A percentile compares a stretch with the other conserved stretches of the same genome.
Conservation (phyloP, 2,888 invertebrate species). For the Conistra vaccinii region DNA sequence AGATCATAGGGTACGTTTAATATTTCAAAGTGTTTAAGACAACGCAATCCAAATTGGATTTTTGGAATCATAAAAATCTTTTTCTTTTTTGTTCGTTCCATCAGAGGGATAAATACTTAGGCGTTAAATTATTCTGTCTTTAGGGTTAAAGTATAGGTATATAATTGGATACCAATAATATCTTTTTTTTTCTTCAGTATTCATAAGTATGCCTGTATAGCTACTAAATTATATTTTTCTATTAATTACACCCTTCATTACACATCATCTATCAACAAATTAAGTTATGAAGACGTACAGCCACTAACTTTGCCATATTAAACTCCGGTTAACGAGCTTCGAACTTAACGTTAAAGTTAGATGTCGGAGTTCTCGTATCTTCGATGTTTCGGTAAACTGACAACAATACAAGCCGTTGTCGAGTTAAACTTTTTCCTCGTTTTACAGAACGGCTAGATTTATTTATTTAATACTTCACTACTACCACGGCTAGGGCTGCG, state of each 20-base stretch:
- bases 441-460: not conserved
- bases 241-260: not conserved
- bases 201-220: not conserved
- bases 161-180: not conserved
- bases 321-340: conserved; percentile 45
- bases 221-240: not conserved
- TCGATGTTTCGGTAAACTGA: conserved; percentile 34
- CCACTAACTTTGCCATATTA: conserved; percentile 41
- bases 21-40: not conserved
- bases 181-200: not conserved
- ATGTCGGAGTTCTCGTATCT: conserved; percentile 20
- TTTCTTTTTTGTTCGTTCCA: too few species aligned
- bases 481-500: too few species aligned
- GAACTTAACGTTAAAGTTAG: conserved; percentile 33
- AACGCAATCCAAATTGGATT: not conserved
- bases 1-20: not conserved
- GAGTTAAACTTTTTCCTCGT: not conserved
- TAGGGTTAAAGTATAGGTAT: not conserved
- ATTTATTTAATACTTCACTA: too few species aligned
- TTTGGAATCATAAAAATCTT: too few species aligned
- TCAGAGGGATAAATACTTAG: not conserved
- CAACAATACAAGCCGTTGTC: conserved; percentile 18
- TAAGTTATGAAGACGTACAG: conserved; percentile 30
- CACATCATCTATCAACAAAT: conserved; percentile 22
- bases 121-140: not conserved